Percentiles rank a stretch among this genome's conserved stretches.
These are phyloP conservation scores for Ascidia mentula DNA, from an alignment of 23 tunicate species.

Conservation along the genomic window DNA sequence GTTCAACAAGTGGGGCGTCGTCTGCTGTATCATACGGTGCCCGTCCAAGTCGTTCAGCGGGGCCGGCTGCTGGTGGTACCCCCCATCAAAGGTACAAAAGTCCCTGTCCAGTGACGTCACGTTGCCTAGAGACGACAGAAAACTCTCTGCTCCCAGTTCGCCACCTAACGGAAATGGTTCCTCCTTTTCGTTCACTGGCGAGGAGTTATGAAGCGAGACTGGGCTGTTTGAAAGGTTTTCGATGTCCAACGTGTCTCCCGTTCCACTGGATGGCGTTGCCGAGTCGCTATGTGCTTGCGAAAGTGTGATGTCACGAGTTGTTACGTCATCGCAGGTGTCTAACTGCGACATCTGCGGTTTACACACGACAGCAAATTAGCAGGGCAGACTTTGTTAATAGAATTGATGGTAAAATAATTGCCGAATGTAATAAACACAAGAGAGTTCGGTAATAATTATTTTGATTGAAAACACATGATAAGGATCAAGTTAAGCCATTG, in stretches of 20 bases:
- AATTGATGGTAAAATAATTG: no score
- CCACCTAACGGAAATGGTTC: neutral
- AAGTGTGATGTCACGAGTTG: neutral
- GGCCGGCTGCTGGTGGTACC: neutral
- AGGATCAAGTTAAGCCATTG: no score
- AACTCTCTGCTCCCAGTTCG: neutral
- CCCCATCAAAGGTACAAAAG: neutral
- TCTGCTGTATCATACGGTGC: neutral
- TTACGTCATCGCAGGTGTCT: neutral
- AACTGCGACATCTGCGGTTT: no score
- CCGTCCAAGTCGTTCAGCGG: neutral
- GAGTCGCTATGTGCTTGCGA: neutral
- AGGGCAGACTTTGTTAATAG: no score
- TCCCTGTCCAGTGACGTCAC: neutral
- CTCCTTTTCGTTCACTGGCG: neutral
- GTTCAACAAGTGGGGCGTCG: neutral
- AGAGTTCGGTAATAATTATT: no score
- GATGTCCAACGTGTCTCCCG: no score
- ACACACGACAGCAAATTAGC: no score
- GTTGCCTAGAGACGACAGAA: neutral
- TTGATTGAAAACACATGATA: no score
- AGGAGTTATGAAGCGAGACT: neutral
- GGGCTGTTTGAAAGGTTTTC: neutral
- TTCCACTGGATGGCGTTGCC: neutral
- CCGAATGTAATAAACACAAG: no score